A percentile compares a stretch with the other conserved stretches of the same genome.
These are phyloP conservation scores for Mobula hypostoma DNA, from an alignment of 2,113 vertebrate species.

Conservation along the genomic window DNA sequence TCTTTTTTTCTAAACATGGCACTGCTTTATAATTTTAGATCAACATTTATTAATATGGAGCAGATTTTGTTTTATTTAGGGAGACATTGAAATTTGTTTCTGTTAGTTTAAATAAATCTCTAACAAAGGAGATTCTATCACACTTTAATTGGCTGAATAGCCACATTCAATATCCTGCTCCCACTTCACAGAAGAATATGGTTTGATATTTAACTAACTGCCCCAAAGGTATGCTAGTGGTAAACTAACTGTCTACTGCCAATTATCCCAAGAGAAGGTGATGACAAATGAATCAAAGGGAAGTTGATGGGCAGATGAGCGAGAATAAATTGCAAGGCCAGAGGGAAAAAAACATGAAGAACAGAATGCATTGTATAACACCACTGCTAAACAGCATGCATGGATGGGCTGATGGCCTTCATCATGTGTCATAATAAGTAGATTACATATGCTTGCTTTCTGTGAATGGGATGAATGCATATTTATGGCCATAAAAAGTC, in stretches of 20 bases:
- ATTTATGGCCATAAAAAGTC: background rate
- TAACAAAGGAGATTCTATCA: background rate
- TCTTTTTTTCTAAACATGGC: background rate
- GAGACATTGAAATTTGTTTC: background rate
- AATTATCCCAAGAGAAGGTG: too few species aligned
- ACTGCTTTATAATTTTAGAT: background rate
- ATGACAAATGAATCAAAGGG: too few species aligned
- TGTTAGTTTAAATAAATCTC: background rate
- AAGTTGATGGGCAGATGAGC: too few species aligned
- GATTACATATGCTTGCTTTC: background rate
- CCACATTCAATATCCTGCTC: background rate
- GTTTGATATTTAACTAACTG: background rate
- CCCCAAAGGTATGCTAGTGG: too few species aligned
- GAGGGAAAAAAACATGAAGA: too few species aligned
- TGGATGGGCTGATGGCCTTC: too few species aligned
- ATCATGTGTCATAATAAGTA: too few species aligned
- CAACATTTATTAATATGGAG: background rate
- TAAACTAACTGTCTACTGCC: too few species aligned
- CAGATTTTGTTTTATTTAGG: background rate
- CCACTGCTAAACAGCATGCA: too few species aligned
- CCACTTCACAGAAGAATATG: background rate
- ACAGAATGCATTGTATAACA: too few species aligned
- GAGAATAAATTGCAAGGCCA: too few species aligned
- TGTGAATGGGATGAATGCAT: background rate
- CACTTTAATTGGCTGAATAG: background rate